These are phyloP conservation scores for Muntiacus reevesi DNA, from an alignment of 2,113 vertebrate species.

Conservation along the genomic window DNA sequence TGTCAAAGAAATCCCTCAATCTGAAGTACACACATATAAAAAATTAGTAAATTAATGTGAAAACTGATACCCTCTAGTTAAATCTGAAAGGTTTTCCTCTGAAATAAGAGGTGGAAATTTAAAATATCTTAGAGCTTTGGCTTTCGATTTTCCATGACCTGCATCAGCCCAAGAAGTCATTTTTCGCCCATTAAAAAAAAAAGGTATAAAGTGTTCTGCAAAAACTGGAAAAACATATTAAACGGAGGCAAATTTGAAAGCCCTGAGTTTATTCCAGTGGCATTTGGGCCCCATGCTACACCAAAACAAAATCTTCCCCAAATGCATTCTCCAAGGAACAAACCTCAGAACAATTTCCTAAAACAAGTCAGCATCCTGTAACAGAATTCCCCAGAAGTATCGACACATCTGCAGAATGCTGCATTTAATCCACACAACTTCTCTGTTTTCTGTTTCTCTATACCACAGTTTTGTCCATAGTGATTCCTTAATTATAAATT, in stretches of 20 bases:
- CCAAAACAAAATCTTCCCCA: constrained; percentile 33
- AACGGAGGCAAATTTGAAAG: constrained; percentile 43
- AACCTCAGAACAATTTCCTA: not conserved
- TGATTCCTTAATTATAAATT: not conserved
- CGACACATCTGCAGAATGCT: not conserved
- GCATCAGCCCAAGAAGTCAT: constrained; percentile 43
- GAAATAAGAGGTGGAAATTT: constrained; percentile 41
- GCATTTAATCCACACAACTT: not conserved
- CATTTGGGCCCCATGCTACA: not conserved
- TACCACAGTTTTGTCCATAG: not conserved
- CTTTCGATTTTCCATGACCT: constrained; percentile 57
- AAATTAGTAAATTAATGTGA: constrained; percentile 4
- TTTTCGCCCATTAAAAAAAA: constrained; percentile 37
- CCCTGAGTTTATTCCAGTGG: constrained; percentile 19
- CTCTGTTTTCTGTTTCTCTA: not conserved
- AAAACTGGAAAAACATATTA: constrained; percentile 42
- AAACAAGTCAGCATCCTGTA: not conserved
- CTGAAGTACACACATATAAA: constrained; percentile 6
- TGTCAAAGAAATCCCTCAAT: constrained; percentile 2
- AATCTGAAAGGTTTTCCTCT: constrained; percentile 32
- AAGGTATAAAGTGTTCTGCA: constrained; percentile 35
- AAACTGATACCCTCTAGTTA: constrained; percentile 40
- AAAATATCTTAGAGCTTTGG: not conserved
- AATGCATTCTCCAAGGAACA: not conserved
- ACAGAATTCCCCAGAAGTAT: not conserved